Base-by-base conservation (phyloP, 2,888 invertebrate species). In the Rhagium mordax region DNA sequence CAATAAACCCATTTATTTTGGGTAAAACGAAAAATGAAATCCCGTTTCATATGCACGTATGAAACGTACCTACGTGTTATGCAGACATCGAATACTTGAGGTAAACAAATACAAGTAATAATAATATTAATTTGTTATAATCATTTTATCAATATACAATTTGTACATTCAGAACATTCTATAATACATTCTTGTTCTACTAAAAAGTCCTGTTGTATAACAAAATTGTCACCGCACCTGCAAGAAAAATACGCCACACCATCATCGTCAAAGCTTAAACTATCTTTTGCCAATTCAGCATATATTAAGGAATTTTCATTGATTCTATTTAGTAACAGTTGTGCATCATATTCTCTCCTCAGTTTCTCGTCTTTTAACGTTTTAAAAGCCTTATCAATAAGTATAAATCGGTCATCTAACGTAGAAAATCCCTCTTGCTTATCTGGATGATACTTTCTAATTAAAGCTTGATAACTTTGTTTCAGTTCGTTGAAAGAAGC, bases 91-190 rank as follows among this genome's bases (percentile, higher is more conserved):
- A 51, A 51, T 18, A 55, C 7, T 15, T n/a, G 24, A 24, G 21
- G 21, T 55, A 55, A 55, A 15, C 20, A 55, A 24, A 21, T 13
- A 33, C 3, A 33, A 2, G 1, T 18, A 51, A 51, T 51, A 51
- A 8, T 51, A 10, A 20, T 51, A 20, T 10, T 18, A 16, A 48
- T 16, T 8, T 20, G 10, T 49, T 49, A 49, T 49, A 16, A 47
- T 80, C 78, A 83, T 75, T 89, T 89, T 60, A 93, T 87, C 81
- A 90, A 86, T 83, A 94, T 91, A 81, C 91, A 90, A 86, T 94
- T 92, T 62, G 94, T 94, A 87, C 95, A 95, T 86, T 94, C 93
- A 84, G 91, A 91, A 88, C 95, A 95, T 79, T 90, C 91, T 79
- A 93, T 89, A 79, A 91, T 85, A 83, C 90, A 88, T 84, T 89